Percentiles rank a stretch among this genome's conserved stretches.
phyloP scores from a whole-genome alignment of 2,888 invertebrate genomes.

The Craniophora ligustri region DNA sequence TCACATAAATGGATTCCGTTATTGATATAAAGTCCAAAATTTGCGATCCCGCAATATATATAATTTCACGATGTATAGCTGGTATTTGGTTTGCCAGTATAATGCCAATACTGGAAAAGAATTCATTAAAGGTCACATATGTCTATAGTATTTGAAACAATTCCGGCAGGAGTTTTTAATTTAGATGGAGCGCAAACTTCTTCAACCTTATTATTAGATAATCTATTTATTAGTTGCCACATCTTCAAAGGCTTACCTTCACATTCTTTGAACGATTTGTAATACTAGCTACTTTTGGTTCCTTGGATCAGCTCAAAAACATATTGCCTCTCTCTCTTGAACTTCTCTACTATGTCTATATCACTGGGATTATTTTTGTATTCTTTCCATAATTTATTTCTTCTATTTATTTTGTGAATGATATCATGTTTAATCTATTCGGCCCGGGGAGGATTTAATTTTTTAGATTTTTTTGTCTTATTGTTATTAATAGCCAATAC shows the following conservation, averaged over 20 bases:
- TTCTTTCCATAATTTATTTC: not conserved
- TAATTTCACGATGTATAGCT: not conserved
- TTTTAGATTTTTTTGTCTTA: not conserved
- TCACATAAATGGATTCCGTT: no score
- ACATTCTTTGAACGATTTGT: not conserved
- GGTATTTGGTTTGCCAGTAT: not conserved
- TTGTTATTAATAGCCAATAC: not conserved
- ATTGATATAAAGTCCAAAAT: no score
- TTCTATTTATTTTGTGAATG: not conserved
- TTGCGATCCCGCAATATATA: no score
- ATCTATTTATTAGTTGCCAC: conserved; percentile 7
- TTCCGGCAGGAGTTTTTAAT: not conserved
- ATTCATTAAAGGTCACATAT: conserved; percentile 3
- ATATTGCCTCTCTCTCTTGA: not conserved
- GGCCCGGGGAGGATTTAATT: not conserved
- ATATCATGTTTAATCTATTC: conserved; percentile 4
- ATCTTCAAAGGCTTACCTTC: conserved; percentile 2
- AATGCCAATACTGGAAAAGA: not conserved
- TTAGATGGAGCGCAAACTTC: not conserved
- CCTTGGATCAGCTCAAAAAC: not conserved
- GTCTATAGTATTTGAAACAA: not conserved
- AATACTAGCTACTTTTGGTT: not conserved
- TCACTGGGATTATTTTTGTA: not conserved
- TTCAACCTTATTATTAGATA: not conserved
- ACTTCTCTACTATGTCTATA: not conserved